Conservation (phyloP, 2,113 vertebrate species). For the Psephotus haematonotus region DNA sequence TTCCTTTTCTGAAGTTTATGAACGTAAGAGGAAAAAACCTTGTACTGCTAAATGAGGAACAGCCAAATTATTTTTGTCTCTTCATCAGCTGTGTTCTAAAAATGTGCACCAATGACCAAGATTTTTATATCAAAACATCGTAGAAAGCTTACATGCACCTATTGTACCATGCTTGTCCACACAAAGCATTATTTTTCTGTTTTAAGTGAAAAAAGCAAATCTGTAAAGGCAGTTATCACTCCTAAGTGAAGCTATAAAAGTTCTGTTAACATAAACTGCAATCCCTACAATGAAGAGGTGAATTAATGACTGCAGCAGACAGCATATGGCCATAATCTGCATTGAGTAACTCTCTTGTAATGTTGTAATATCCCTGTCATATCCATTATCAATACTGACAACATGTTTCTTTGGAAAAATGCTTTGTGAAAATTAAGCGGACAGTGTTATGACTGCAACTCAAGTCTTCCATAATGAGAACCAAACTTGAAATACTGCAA, state of each 20-base stretch:
- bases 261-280: not conserved
- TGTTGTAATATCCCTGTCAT: not conserved
- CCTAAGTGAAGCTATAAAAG: not conserved
- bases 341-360: not conserved
- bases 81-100: not conserved
- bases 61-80: not conserved
- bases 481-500: not conserved
- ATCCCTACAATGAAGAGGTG: not conserved
- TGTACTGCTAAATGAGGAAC: not conserved
- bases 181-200: not conserved
- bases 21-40: not conserved
- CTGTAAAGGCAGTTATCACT: not conserved
- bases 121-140: not conserved
- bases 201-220: not conserved
- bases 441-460: not conserved
- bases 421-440: conserved; percentile 4
- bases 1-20: not conserved
- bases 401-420: not conserved
- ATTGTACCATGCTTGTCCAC: not conserved
- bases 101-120: not conserved
- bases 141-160: fast-evolving
- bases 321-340: not conserved
- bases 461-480: not conserved
- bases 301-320: not conserved
- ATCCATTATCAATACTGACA: not conserved